Conservation (phyloP, 2,113 vertebrate genomes). For the Pionites leucogaster region DNA sequence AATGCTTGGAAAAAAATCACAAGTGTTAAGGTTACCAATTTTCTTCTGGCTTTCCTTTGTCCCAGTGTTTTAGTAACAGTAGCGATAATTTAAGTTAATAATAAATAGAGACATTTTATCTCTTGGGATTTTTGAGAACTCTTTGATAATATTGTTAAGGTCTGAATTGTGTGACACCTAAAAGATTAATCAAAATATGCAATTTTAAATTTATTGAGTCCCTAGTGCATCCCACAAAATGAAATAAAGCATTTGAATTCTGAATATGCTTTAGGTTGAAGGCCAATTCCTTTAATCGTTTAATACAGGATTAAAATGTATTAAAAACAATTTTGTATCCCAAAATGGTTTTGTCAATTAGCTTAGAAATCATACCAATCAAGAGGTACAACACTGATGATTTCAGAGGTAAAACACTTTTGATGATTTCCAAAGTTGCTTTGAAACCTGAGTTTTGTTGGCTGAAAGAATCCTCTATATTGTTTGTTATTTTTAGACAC, state of each 20-base stretch:
- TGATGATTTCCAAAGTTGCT: neutral
- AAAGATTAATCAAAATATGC: neutral
- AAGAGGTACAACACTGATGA: neutral
- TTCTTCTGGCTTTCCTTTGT: neutral
- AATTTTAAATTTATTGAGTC: neutral
- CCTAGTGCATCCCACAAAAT: neutral
- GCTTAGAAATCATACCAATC: neutral
- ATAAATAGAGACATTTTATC: neutral
- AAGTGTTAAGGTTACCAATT: neutral
- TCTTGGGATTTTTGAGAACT: neutral
- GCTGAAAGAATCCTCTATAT: neutral
- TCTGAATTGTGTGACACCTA: neutral
- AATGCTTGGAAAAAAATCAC: neutral
- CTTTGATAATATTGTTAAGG: neutral
- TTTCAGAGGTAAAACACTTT: neutral
- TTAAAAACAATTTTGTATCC: neutral
- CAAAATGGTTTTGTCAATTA: fast-evolving
- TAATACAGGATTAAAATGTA: neutral
- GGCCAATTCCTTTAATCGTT: neutral
- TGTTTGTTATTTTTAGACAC: neutral
- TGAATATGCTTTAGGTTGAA: neutral
- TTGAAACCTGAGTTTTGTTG: neutral
- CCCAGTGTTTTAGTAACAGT: neutral
- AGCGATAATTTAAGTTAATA: neutral
- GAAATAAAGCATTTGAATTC: neutral